These are phyloP conservation scores for Protonemura montana DNA, from an alignment of 2,888 invertebrate genomes.

Conservation along the genomic window DNA sequence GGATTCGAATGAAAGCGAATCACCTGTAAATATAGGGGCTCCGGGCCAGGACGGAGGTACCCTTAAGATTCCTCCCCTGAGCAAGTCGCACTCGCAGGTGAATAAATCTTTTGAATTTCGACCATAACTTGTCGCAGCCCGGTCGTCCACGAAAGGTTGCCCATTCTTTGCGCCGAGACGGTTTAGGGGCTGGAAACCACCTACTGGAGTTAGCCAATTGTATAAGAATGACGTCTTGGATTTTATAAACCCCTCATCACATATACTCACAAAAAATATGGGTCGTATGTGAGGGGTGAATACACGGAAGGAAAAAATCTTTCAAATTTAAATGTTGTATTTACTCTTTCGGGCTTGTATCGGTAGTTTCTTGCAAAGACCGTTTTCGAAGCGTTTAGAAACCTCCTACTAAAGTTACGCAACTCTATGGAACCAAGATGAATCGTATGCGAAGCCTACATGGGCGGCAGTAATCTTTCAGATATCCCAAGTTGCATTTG, in stretches of 20 bases:
- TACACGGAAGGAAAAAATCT: conserved; percentile 30
- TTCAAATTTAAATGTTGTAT: conserved; percentile 37
- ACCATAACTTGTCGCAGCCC: conserved; percentile 27
- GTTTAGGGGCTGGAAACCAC: conserved; percentile 37
- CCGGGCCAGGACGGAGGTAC: not conserved
- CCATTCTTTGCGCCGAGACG: conserved; percentile 21
- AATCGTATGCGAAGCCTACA: not conserved
- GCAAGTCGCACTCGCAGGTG: conserved; percentile 36
- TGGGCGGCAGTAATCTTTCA: not conserved
- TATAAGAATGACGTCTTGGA: conserved; percentile 31
- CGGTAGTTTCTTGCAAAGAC: conserved; percentile 35
- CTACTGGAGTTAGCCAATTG: conserved; percentile 41
- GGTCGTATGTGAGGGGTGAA: conserved; percentile 9
- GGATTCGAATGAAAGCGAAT: conserved; percentile 25
- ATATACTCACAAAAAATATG: conserved; percentile 27
- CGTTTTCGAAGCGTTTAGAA: conserved; percentile 22
- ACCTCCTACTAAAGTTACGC: conserved; percentile 30
- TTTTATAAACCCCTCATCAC: conserved; percentile 34
- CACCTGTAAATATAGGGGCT: conserved; percentile 30
- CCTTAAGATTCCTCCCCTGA: not conserved
- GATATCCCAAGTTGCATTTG: conserved; percentile 18
- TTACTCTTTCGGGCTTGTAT: conserved; percentile 21
- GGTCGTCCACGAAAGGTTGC: conserved; percentile 29
- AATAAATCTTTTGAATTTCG: conserved; percentile 37
- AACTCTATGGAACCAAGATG: not conserved